Percentiles rank a stretch among this genome's conserved stretches.
Evolutionary conservation across 2,797 vertebrate genomes (phyloP).

Genomic region (Enteromius fasciolatus): DNA sequence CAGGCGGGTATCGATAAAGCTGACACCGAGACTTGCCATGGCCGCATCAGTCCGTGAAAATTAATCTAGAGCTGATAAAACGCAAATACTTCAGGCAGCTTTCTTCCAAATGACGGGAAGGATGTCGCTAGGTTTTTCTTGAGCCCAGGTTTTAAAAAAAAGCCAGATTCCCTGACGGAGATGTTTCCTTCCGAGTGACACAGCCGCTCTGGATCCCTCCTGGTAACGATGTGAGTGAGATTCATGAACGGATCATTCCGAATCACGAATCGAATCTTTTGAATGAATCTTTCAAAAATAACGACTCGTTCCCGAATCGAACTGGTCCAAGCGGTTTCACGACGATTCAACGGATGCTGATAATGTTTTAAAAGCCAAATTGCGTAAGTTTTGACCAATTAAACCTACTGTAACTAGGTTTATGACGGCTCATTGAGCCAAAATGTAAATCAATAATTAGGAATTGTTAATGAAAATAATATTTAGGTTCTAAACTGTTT

Average conservation of each 20-base stretch:
- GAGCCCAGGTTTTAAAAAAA: not conserved
- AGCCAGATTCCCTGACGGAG: too few relatives aligned
- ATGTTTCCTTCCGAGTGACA: not conserved
- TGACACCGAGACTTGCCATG: conserved; percentile 52
- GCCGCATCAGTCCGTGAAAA: conserved; percentile 21
- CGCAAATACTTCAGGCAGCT: not conserved
- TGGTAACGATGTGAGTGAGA: not conserved
- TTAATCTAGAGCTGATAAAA: conserved; percentile 15
- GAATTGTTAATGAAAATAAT: not conserved
- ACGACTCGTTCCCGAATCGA: not conserved
- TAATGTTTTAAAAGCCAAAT: not conserved
- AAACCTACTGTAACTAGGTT: not conserved
- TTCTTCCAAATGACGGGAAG: not conserved
- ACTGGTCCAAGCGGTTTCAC: not conserved
- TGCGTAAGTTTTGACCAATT: too few relatives aligned
- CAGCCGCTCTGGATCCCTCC: conserved; percentile 1
- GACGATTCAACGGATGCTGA: not conserved
- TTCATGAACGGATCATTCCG: not conserved
- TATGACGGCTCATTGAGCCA: not conserved
- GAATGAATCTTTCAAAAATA: not conserved
- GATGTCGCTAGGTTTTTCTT: not conserved
- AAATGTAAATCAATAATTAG: not conserved
- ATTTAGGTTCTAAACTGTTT: not conserved
- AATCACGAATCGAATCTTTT: not conserved
- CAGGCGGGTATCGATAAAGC: conserved; percentile 32